Percentiles rank a stretch among this genome's conserved stretches.
phyloP scores from a whole-genome alignment of 92 coral and sea anemone genomes.

The Siderastrea siderea region DNA sequence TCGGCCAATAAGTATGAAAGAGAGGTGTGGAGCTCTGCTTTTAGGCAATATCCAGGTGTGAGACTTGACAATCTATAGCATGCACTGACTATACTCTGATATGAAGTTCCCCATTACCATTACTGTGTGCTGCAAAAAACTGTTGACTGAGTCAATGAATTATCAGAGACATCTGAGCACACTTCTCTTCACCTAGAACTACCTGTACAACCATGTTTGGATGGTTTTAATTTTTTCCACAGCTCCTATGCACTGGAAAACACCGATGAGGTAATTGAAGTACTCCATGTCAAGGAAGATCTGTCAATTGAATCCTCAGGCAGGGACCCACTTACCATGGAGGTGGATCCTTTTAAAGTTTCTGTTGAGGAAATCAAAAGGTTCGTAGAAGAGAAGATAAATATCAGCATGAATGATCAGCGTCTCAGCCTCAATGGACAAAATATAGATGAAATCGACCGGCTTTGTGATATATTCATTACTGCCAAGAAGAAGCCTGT shows the following conservation, averaged over 20 bases:
- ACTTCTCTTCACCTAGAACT: too few relatives aligned
- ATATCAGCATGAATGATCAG: neutral
- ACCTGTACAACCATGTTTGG: too few relatives aligned
- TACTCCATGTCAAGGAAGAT: conserved; percentile 8
- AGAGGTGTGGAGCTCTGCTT: too few relatives aligned
- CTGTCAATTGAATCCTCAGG: conserved; percentile 8
- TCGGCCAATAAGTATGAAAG: too few relatives aligned
- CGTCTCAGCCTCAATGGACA: neutral
- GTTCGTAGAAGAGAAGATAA: neutral
- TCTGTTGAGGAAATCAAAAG: neutral
- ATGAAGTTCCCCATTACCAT: too few relatives aligned
- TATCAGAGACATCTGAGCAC: too few relatives aligned
- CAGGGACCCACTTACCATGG: neutral
- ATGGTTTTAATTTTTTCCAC: neutral
- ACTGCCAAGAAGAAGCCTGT: conserved; percentile 16
- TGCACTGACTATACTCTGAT: too few relatives aligned
- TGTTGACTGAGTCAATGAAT: too few relatives aligned
- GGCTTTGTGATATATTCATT: neutral
- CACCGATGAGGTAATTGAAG: conserved; percentile 18
- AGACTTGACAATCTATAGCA: too few relatives aligned
- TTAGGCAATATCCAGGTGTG: too few relatives aligned
- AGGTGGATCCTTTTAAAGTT: conserved; percentile 6
- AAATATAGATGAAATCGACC: neutral
- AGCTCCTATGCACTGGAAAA: conserved; percentile 28
- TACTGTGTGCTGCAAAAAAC: too few relatives aligned